phyloP scores from a whole-genome alignment of 2,113 vertebrate species.

The Seriola dumerili region DNA sequence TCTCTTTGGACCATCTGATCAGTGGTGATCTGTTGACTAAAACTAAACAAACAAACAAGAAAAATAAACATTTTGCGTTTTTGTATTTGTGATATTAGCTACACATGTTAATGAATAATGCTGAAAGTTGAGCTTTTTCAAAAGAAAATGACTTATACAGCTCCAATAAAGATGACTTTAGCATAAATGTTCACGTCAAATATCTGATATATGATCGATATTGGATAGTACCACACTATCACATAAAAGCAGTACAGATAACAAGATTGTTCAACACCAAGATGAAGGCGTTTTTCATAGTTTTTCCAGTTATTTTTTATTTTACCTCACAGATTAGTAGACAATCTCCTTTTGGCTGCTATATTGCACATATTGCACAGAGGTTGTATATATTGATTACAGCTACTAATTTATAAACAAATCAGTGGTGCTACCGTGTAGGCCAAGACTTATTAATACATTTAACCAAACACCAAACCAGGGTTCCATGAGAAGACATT shows the following conservation, averaged over 20 bases:
- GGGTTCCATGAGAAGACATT: slow-evolving; percentile 5
- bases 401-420: background rate
- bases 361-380: background rate
- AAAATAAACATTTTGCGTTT: background rate
- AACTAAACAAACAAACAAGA: no score
- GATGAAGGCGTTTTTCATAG: background rate
- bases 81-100: background rate
- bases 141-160: background rate
- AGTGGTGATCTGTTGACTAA: background rate
- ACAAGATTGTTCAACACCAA: background rate
- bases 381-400: background rate
- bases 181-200: background rate
- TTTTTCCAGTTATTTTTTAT: background rate
- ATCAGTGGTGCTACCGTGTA: background rate
- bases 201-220: background rate
- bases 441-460: background rate
- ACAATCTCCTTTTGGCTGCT: background rate
- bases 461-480: background rate
- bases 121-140: background rate
- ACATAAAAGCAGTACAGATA: background rate
- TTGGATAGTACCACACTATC: background rate
- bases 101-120: background rate
- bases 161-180: background rate
- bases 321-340: background rate
- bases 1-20: background rate